These are phyloP conservation scores for Antheraea pernyi DNA, from an alignment of 1,140 invertebrate species.

Conservation along the genomic window DNA sequence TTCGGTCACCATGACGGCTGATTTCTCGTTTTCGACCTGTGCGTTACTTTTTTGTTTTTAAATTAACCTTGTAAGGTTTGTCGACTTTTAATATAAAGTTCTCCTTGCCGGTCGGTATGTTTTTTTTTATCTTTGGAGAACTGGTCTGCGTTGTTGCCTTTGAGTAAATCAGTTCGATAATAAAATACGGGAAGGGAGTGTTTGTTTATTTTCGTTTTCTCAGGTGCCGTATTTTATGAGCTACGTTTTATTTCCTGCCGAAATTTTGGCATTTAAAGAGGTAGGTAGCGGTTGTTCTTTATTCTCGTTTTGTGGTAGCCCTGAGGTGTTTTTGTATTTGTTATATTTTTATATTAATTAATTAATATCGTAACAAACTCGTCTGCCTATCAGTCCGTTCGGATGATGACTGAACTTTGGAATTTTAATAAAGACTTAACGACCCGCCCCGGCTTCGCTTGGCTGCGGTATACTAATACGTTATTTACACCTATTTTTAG, in stretches of 20 bases:
- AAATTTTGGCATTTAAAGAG: neutral
- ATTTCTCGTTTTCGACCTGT: neutral
- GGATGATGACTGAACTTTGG: too few relatives aligned
- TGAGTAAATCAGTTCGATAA: neutral
- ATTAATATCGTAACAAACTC: too few relatives aligned
- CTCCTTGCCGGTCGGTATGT: neutral
- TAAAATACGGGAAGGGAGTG: neutral
- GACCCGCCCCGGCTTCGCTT: too few relatives aligned
- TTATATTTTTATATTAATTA: too few relatives aligned
- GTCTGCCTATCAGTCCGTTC: too few relatives aligned
- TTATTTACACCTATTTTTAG: too few relatives aligned
- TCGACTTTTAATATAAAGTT: neutral
- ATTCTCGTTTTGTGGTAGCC: neutral
- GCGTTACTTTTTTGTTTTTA: neutral
- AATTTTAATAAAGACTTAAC: too few relatives aligned
- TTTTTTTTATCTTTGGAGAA: neutral
- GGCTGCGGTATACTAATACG: too few relatives aligned
- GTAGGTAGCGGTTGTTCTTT: neutral
- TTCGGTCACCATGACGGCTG: neutral
- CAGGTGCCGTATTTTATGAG: neutral
- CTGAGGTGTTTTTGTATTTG: neutral
- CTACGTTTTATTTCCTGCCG: neutral
- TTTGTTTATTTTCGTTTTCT: neutral
- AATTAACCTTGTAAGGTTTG: neutral
- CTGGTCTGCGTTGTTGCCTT: neutral